Percentiles rank a stretch among this genome's conserved stretches.
These are phyloP conservation scores for Leptopilina boulardi DNA, from an alignment of 1,140 invertebrate species.

Conservation along the genomic window DNA sequence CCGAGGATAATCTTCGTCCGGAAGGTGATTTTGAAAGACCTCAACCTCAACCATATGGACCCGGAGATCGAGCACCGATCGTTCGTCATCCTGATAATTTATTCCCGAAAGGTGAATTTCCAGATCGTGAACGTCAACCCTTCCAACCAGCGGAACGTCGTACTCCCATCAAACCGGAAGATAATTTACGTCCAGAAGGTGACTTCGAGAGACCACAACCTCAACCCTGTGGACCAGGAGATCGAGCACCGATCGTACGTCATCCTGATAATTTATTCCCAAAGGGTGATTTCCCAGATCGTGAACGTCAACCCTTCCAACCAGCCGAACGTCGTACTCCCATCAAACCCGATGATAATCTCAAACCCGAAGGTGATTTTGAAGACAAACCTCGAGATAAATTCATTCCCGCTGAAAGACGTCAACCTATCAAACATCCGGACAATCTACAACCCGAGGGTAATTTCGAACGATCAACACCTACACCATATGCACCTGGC, in stretches of 20 bases:
- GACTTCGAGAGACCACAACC: constrained; percentile 75
- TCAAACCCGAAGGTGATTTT: constrained; percentile 81
- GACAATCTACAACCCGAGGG: constrained; percentile 79
- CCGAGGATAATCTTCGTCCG: constrained; percentile 76
- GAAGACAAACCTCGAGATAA: not conserved
- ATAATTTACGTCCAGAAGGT: constrained; percentile 76
- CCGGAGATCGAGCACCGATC: constrained; percentile 62
- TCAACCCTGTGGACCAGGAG: constrained; percentile 77
- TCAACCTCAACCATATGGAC: constrained; percentile 80
- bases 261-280: constrained; percentile 78
- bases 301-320: constrained; percentile 66
- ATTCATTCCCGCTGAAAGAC: constrained; percentile 69
- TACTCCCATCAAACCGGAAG: constrained; percentile 74
- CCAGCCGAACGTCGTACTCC: constrained; percentile 71
- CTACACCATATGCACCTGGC: constrained; percentile 41
- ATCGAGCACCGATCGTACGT: constrained; percentile 74
- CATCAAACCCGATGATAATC: constrained; percentile 75
- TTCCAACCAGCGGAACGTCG: constrained; percentile 70
- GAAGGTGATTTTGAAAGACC: constrained; percentile 82
- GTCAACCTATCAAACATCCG: constrained; percentile 67
- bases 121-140: constrained; percentile 70
- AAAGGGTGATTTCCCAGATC: constrained; percentile 78
- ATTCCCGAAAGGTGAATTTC: constrained; percentile 79
- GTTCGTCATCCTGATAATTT: constrained; percentile 57
- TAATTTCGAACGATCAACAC: constrained; percentile 73